Evolutionary conservation across 2,797 vertebrate species (phyloP).

Genomic region (Danio aesculapii): DNA sequence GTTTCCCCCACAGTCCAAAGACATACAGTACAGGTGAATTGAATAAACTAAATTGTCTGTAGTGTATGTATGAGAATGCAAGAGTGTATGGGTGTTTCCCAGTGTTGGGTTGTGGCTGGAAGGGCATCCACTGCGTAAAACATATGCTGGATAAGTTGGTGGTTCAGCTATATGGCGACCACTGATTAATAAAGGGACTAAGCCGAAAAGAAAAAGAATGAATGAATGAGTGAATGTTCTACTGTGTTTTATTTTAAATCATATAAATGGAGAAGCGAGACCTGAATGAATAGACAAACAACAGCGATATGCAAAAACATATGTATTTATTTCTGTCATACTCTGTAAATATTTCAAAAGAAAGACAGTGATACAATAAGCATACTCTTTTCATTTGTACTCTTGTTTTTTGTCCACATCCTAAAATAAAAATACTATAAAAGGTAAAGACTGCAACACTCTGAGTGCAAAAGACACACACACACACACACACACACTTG

Average conservation of each 20-base stretch:
- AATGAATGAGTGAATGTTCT: too few relatives aligned
- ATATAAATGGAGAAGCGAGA: background rate
- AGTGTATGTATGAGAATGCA: too few relatives aligned
- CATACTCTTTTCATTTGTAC: conserved; percentile 44
- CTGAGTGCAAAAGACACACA: conserved; percentile 59
- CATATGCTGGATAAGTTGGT: too few relatives aligned
- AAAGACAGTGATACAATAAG: conserved; percentile 52
- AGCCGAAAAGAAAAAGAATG: too few relatives aligned
- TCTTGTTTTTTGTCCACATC: conserved; percentile 35
- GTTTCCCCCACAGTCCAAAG: too few relatives aligned
- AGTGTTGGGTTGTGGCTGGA: too few relatives aligned
- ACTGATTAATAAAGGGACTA: too few relatives aligned
- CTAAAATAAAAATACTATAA: conserved; percentile 53
- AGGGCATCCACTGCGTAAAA: too few relatives aligned
- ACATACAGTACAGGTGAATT: too few relatives aligned
- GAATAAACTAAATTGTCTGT: too few relatives aligned
- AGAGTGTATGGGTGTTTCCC: too few relatives aligned
- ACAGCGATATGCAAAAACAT: conserved; percentile 46
- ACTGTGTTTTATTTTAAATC: background rate
- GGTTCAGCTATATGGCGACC: too few relatives aligned
- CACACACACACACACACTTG: conserved; percentile 28
- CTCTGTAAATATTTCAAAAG: conserved; percentile 45
- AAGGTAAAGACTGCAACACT: conserved; percentile 51
- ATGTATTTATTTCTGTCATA: conserved; percentile 52
- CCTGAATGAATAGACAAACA: background rate